phyloP scores from a whole-genome alignment of 2,888 invertebrate species.

The Polietes domitor region DNA sequence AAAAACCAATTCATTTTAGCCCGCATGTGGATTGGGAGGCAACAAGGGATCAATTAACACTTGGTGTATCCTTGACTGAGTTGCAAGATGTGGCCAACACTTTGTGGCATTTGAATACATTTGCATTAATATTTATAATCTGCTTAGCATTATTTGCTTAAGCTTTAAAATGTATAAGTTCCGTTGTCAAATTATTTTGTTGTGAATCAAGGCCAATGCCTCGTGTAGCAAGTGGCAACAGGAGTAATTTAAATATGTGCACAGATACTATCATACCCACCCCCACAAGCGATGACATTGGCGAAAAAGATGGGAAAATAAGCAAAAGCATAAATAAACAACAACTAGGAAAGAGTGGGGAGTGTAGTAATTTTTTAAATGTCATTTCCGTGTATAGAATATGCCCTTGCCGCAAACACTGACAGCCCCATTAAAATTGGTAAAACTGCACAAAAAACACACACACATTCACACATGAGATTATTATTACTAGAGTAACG shows the following conservation, averaged over 20 bases:
- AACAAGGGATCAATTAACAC: background rate
- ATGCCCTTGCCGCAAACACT: background rate
- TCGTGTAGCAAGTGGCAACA: background rate
- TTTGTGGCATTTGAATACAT: background rate
- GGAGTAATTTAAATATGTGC: background rate
- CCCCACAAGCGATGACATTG: no score
- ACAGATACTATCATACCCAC: no score
- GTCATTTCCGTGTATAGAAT: constrained; percentile 6
- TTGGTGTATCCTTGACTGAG: background rate
- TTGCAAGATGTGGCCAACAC: no score
- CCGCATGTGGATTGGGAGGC: background rate
- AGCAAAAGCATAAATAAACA: background rate
- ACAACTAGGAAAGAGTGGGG: background rate
- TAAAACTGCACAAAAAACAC: background rate
- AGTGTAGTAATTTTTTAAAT: background rate
- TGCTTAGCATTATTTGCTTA: background rate
- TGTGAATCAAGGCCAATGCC: constrained; percentile 1
- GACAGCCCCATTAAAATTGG: background rate
- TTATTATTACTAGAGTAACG: constrained; percentile 13
- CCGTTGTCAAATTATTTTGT: no score
- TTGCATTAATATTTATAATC: constrained; percentile 11
- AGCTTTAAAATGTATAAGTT: no score
- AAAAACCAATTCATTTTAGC: background rate
- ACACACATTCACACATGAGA: background rate
- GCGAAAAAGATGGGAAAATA: no score